phyloP scores from a whole-genome alignment of 92 coral and sea anemone genomes.

The Desmophyllum pertusum region DNA sequence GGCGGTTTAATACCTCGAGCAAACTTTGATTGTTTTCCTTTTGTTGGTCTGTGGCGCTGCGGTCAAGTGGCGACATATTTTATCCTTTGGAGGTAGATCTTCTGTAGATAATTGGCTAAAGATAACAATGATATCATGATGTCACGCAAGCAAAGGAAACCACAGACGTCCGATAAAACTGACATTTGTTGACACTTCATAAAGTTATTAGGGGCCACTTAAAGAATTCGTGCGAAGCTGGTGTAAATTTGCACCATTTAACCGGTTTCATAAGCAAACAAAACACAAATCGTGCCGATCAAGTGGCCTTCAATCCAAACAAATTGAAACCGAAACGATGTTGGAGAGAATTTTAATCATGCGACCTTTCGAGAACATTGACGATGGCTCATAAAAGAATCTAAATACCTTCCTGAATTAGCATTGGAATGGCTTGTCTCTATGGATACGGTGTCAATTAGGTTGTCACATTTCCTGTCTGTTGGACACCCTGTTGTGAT shows the following conservation, averaged over 20 bases:
- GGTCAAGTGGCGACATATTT: slow-evolving; percentile 19
- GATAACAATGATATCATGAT: slow-evolving; percentile 17
- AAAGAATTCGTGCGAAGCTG: slow-evolving; percentile 22
- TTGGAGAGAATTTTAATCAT: slow-evolving; percentile 24
- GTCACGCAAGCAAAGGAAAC: slow-evolving; percentile 34
- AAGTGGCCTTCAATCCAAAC: background rate
- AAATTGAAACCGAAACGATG: slow-evolving; percentile 15
- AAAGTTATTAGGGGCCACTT: slow-evolving; percentile 20
- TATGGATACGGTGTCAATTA: slow-evolving; percentile 85
- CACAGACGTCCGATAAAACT: slow-evolving; percentile 26
- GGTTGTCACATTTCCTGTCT: slow-evolving; percentile 71
- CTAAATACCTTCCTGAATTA: slow-evolving; percentile 65
- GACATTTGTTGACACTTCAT: slow-evolving; percentile 49
- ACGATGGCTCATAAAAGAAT: slow-evolving; percentile 6
- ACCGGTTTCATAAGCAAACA: slow-evolving; percentile 7
- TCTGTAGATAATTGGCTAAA: slow-evolving; percentile 26
- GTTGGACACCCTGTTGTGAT: slow-evolving; percentile 44
- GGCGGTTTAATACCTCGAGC: slow-evolving; percentile 6
- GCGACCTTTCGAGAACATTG: slow-evolving; percentile 16
- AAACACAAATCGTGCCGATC: background rate
- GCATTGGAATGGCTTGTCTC: slow-evolving; percentile 82
- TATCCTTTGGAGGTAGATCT: background rate
- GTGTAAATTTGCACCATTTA: background rate
- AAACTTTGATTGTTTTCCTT: slow-evolving; percentile 28
- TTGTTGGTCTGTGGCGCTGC: slow-evolving; percentile 12